A percentile compares a stretch with the other conserved stretches of the same genome.
phyloP scores from a whole-genome alignment of 2,888 invertebrate species.

The Mesodorylaimus sp. region DNA sequence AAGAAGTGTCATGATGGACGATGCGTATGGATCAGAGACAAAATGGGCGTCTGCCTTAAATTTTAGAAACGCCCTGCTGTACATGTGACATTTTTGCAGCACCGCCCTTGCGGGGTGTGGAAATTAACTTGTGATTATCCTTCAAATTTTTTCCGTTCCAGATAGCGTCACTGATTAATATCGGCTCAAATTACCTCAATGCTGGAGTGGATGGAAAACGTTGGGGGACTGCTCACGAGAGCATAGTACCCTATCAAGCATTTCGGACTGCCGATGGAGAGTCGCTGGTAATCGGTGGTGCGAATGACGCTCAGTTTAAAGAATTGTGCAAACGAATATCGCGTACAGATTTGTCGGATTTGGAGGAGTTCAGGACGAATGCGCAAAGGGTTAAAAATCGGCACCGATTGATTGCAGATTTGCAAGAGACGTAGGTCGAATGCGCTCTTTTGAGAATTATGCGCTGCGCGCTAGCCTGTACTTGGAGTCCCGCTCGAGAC shows the following conservation, averaged over 20 bases:
- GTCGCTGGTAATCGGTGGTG: constrained; percentile 65
- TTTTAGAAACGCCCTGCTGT: no score
- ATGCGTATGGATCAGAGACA: no score
- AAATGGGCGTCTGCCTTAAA: no score
- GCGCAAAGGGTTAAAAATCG: constrained; percentile 55
- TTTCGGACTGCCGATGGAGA: constrained; percentile 59
- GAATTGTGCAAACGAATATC: constrained; percentile 48
- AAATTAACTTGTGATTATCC: no score
- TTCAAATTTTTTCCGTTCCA: no score
- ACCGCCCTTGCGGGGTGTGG: no score
- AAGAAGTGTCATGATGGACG: no score
- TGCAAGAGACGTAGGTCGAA: constrained; percentile 12
- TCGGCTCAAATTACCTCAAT: constrained; percentile 74
- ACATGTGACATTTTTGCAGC: no score
- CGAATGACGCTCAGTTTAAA: constrained; percentile 54
- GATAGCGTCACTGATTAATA: constrained; percentile 63
- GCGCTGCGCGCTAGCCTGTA: no score
- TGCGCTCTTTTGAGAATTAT: not conserved
- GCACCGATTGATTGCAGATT: constrained; percentile 43
- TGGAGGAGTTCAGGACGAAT: constrained; percentile 53
- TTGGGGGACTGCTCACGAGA: constrained; percentile 82
- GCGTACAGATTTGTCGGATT: constrained; percentile 42
- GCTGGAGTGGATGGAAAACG: constrained; percentile 54
- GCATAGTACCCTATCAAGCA: constrained; percentile 72
- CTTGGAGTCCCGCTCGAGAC: no score